Base-by-base conservation (phyloP, 92 coral and sea anemone genomes). In the Heliopora coerulea region DNA sequence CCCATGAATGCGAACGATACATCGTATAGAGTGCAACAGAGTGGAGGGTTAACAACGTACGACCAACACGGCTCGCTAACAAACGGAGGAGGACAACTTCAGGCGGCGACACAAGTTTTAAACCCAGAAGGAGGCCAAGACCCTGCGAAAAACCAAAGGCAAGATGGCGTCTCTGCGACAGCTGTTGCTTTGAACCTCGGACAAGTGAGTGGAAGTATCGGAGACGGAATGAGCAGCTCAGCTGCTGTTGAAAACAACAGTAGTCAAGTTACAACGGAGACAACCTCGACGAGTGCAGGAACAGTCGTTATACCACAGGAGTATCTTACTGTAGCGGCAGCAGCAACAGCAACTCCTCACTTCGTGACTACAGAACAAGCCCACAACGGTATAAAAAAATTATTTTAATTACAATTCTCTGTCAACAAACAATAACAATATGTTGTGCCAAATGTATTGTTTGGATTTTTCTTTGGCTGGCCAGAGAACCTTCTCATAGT, bases 281-380 rank as follows among this genome's bases (percentile, higher is more conserved):
- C 77, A 13, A 70, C 49, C 0, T 34, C 77, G 7, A 23, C 30
- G 6, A 23, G 30, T 3, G 83, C 86, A 1, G 84, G 83, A 4
- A 68, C 88, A 26, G 44, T 89, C 30, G 98, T 95, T 12, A 78
- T 95, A 39, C 96, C 82, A 20, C 91, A 84, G 20, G 99, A 89
- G 30, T 75, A 70, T 54, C 46, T 70, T 1, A 24, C 75, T 1
- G 75, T 68, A 19, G 77, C 63, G 13, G 18, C 42, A 41, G 28
- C 46, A 33, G 63, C 60, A 34, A 17, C 75, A n/a, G n/a, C n/a
- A 32, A 14, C 28, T 56, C 77, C 40, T 31, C 62, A 44, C 14
- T 70, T 17, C 24, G 77, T 70, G 33, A 42, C 77, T 19, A 54
- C 77, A 0, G 63, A 70, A 56, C 33, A 56, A 56, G 23, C 61